These are phyloP conservation scores for Andrena cerasifolii DNA, from an alignment of 1,140 invertebrate species.

Conservation along the genomic window DNA sequence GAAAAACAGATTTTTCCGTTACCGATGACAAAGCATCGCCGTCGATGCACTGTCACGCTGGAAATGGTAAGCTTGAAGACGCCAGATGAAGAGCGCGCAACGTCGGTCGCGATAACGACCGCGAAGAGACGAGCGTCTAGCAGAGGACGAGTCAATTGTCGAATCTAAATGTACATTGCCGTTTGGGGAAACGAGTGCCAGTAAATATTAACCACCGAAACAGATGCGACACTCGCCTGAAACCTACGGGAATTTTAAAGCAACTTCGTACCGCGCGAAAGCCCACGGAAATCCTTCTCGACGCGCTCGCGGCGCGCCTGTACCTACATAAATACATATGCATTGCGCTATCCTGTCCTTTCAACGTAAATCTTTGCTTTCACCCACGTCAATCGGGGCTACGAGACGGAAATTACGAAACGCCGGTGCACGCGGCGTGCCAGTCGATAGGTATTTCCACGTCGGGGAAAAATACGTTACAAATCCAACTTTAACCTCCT, in stretches of 20 bases:
- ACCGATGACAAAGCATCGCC: constrained; percentile 30
- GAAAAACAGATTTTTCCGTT: constrained; percentile 52
- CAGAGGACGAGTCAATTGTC: not conserved
- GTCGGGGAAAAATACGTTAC: constrained; percentile 74
- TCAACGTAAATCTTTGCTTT: constrained; percentile 67
- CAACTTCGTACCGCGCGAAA: constrained; percentile 1
- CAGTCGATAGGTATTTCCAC: constrained; percentile 70
- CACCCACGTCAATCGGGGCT: constrained; percentile 62
- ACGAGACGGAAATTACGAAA: constrained; percentile 68
- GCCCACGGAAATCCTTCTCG: not conserved
- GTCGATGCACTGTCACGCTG: constrained; percentile 31
- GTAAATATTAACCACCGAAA: not conserved
- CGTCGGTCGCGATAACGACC: not conserved
- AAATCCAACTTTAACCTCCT: constrained; percentile 74
- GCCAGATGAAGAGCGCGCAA: not conserved
- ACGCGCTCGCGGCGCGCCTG: constrained; percentile 28
- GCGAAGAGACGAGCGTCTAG: not conserved
- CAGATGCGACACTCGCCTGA: not conserved
- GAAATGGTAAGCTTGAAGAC: constrained; percentile 43
- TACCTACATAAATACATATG: constrained; percentile 36
- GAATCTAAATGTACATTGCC: not conserved
- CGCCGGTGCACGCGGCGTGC: constrained; percentile 54
- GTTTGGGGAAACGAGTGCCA: not conserved
- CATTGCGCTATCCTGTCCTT: constrained; percentile 37
- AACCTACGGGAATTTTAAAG: constrained; percentile 29